These are phyloP conservation scores for Sebastes hubbsi DNA, from an alignment of 2,797 vertebrate genomes.

Conservation along the genomic window DNA sequence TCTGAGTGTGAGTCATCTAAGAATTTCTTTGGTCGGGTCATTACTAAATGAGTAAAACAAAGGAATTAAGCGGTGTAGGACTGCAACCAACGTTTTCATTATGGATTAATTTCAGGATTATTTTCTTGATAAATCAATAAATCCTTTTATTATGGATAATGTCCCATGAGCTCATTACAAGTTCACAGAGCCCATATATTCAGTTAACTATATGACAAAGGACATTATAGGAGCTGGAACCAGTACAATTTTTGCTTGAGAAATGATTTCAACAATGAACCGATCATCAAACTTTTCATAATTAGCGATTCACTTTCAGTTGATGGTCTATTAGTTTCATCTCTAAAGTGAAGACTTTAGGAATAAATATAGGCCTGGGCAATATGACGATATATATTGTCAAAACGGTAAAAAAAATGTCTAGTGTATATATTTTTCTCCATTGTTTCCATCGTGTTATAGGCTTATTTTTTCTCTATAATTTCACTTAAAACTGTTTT, in stretches of 20 bases:
- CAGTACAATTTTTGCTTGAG: not conserved
- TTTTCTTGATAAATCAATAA: not conserved
- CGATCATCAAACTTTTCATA: not conserved
- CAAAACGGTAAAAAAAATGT: no score
- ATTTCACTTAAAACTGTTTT: no score
- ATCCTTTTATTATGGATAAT: not conserved
- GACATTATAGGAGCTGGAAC: not conserved
- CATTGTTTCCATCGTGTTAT: no score
- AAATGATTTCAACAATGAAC: not conserved
- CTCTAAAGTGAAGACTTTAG: not conserved
- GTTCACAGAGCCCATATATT: not conserved
- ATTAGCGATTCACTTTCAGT: not conserved
- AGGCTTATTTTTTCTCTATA: no score
- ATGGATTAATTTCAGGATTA: not conserved
- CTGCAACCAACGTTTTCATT: not conserved
- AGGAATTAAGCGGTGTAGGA: not conserved
- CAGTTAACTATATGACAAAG: not conserved
- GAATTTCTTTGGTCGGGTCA: no score
- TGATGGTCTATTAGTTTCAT: not conserved
- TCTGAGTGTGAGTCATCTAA: not conserved
- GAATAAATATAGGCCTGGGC: no score
- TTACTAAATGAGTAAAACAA: not conserved
- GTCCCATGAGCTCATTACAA: not conserved
- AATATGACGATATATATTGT: no score
- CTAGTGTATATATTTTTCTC: no score